A percentile compares a stretch with the other conserved stretches of the same genome.
Conservation (phyloP, 2,113 vertebrate species). For the Mixornis gularis region DNA sequence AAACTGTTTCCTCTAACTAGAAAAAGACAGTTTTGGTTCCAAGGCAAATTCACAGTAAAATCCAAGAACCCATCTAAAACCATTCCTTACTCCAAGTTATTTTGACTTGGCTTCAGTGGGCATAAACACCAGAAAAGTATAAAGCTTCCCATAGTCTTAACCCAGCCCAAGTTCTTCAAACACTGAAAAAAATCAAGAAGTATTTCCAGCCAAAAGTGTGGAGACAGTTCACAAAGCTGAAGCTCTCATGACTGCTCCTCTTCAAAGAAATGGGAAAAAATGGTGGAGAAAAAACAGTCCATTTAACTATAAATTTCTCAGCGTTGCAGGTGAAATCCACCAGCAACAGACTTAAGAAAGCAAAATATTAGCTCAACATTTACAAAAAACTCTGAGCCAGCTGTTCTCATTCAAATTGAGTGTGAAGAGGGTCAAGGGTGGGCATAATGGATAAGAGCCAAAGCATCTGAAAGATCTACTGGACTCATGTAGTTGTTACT, state of each 20-base stretch:
- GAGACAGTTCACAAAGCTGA: neutral
- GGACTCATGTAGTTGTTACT: neutral
- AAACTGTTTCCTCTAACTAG: neutral
- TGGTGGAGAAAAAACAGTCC: accelerated
- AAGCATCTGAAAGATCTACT: neutral
- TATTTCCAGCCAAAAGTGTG: neutral
- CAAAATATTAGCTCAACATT: neutral
- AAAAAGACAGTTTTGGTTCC: neutral
- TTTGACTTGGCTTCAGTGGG: neutral
- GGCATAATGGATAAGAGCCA: neutral
- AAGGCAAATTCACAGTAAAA: neutral
- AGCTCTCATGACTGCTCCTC: neutral
- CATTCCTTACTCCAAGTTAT: neutral
- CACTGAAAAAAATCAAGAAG: neutral
- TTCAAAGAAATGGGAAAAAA: neutral
- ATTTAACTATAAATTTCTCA: neutral
- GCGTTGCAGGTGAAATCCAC: neutral
- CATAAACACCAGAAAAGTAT: neutral
- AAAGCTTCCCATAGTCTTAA: neutral
- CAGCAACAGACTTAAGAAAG: neutral
- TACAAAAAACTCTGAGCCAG: neutral
- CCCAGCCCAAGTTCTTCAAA: neutral
- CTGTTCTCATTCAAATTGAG: neutral
- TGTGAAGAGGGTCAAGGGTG: neutral
- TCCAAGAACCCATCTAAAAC: neutral